phyloP scores from a whole-genome alignment of 2,113 vertebrate species.

The Gyps fulvus region DNA sequence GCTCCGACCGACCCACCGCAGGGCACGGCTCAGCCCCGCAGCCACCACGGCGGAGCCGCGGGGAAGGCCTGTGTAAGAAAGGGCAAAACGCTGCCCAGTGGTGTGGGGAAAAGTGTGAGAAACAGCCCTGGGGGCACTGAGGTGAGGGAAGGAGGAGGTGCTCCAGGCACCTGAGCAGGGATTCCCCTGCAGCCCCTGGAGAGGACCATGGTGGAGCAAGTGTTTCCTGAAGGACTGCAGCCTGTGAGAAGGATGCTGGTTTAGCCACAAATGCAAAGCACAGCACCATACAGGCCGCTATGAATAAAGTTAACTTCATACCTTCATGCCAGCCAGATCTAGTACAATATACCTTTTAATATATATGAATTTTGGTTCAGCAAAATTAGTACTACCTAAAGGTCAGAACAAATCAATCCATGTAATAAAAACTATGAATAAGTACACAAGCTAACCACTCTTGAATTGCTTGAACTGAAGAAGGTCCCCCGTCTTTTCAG shows the following conservation, averaged over 20 bases:
- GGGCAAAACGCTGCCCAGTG: accelerated
- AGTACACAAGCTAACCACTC: background rate
- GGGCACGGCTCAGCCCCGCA: background rate
- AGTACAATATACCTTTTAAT: background rate
- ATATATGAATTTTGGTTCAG: background rate
- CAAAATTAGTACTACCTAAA: background rate
- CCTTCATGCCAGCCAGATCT: background rate
- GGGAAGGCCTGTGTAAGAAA: background rate
- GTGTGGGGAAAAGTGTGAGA: background rate
- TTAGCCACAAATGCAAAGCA: background rate
- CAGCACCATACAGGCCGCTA: background rate
- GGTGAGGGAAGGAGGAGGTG: no score
- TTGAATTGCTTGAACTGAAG: background rate
- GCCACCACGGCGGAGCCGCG: accelerated
- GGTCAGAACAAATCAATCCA: background rate
- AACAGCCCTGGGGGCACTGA: accelerated
- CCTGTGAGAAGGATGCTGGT: background rate
- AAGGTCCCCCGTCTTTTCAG: background rate
- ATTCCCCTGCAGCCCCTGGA: background rate
- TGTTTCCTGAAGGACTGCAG: background rate
- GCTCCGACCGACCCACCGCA: accelerated
- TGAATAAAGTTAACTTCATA: background rate
- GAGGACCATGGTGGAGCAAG: no score
- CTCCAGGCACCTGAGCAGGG: accelerated
- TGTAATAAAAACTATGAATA: background rate